phyloP scores from a whole-genome alignment of 1,140 invertebrate genomes.

The Coelopa frigida region DNA sequence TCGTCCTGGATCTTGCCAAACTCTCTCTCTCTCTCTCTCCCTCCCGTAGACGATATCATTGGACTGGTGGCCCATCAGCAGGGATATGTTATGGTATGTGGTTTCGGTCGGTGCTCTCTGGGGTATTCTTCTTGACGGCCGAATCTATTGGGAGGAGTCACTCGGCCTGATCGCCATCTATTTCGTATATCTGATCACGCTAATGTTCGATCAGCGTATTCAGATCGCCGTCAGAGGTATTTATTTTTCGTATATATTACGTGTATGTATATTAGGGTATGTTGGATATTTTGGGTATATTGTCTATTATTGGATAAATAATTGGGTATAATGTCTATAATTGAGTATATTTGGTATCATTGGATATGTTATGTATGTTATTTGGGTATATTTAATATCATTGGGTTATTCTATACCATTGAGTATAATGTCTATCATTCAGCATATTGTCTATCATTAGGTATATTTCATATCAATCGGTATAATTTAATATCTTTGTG shows the following conservation, averaged over 20 bases:
- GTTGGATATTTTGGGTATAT: too few species aligned
- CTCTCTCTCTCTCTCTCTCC: background rate
- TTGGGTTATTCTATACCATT: too few species aligned
- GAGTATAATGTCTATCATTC: too few species aligned
- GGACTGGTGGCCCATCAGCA: slow-evolving; percentile 79
- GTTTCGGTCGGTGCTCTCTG: slow-evolving; percentile 40
- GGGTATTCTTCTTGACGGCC: background rate
- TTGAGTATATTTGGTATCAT: too few species aligned
- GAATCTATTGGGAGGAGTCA: slow-evolving; percentile 1
- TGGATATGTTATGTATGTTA: too few species aligned
- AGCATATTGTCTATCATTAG: too few species aligned
- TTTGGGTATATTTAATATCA: too few species aligned
- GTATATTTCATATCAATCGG: too few species aligned
- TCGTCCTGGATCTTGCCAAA: background rate
- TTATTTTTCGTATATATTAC: background rate
- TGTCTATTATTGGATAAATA: too few species aligned
- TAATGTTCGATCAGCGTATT: background rate
- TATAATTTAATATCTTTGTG: too few species aligned
- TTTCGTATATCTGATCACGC: background rate
- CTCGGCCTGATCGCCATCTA: background rate
- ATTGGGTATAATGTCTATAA: too few species aligned
- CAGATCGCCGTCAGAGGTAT: background rate
- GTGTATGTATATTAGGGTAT: too few species aligned
- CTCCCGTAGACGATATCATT: slow-evolving; percentile 53
- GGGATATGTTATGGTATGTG: slow-evolving; percentile 76